phyloP scores from a whole-genome alignment of 2,888 invertebrate species.

The Acanthosepion lycidas region DNA sequence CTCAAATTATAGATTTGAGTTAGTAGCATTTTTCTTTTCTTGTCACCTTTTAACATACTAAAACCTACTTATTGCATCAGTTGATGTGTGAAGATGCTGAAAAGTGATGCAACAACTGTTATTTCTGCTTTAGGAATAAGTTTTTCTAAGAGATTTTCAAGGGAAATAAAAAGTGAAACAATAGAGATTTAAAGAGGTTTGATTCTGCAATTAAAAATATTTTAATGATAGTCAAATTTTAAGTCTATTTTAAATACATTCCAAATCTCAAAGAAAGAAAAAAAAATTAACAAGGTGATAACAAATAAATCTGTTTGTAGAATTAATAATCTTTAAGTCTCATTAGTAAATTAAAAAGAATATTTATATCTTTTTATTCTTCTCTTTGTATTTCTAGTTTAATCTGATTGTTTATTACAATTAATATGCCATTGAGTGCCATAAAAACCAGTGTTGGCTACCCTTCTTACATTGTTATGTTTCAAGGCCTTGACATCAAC shows the following conservation, averaged over 20 bases:
- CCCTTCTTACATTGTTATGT: neutral
- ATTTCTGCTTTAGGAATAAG: neutral
- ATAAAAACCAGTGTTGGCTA: neutral
- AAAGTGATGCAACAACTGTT: neutral
- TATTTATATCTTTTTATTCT: too few relatives aligned
- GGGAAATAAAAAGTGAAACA: too few relatives aligned
- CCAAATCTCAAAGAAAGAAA: neutral
- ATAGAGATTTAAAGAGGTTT: neutral
- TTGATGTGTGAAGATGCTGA: neutral
- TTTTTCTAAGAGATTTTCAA: too few relatives aligned
- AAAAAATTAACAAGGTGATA: too few relatives aligned
- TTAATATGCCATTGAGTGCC: neutral
- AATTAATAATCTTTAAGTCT: too few relatives aligned
- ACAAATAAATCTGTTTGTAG: too few relatives aligned
- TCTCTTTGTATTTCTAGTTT: neutral
- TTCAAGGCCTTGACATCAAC: slow-evolving; percentile 12
- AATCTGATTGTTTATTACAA: neutral
- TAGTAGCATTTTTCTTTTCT: neutral
- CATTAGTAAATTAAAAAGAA: too few relatives aligned
- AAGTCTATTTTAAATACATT: neutral
- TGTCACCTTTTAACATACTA: neutral
- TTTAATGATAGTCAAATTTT: neutral
- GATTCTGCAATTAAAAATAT: neutral
- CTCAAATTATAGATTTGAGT: neutral
- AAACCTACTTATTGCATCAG: neutral